Evolutionary conservation across 1,140 invertebrate genomes (phyloP).

Genomic region (Steinernema khuongi): DNA sequence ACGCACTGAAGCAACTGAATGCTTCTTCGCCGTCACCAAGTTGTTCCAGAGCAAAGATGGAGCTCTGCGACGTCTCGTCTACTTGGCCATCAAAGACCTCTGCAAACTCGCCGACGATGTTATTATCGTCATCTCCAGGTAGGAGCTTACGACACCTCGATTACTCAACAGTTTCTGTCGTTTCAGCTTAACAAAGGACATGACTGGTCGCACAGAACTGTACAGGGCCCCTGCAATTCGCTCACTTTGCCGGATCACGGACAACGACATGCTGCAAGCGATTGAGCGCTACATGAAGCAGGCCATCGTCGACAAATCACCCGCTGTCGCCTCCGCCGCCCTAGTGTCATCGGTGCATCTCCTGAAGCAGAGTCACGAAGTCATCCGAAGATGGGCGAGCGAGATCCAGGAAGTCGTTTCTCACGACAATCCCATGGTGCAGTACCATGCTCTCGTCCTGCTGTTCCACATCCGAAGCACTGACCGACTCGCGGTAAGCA

Average conservation of each 20-base stretch:
- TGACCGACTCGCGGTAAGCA: constrained; percentile 89
- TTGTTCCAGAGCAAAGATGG: constrained; percentile 92
- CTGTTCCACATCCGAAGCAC: constrained; percentile 85
- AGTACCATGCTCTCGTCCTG: constrained; percentile 93
- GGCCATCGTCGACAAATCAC: constrained; percentile 89
- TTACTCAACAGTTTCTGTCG: constrained; percentile 20
- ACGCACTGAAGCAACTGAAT: constrained; percentile 89
- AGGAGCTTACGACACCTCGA: not conserved
- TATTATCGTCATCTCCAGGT: constrained; percentile 82
- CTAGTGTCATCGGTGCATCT: constrained; percentile 79
- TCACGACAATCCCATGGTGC: constrained; percentile 71
- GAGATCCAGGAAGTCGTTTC: constrained; percentile 92
- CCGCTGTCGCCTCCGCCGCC: constrained; percentile 89
- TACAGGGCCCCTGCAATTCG: constrained; percentile 91
- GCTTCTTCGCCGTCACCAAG: constrained; percentile 99
- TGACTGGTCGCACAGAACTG: constrained; percentile 95
- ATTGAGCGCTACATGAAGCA: constrained; percentile 93
- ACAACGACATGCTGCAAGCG: constrained; percentile 85
- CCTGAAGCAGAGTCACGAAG: constrained; percentile 74
- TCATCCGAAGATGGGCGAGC: constrained; percentile 94
- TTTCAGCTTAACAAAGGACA: constrained; percentile 88
- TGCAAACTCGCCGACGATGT: constrained; percentile 92
- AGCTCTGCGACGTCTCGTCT: constrained; percentile 84
- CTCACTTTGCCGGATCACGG: constrained; percentile 92
- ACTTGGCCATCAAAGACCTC: constrained; percentile 93